Percentiles rank a stretch among this genome's conserved stretches.
Evolutionary conservation across 1,140 invertebrate genomes (phyloP).

Genomic region (Drosophila pseudoananassae): DNA sequence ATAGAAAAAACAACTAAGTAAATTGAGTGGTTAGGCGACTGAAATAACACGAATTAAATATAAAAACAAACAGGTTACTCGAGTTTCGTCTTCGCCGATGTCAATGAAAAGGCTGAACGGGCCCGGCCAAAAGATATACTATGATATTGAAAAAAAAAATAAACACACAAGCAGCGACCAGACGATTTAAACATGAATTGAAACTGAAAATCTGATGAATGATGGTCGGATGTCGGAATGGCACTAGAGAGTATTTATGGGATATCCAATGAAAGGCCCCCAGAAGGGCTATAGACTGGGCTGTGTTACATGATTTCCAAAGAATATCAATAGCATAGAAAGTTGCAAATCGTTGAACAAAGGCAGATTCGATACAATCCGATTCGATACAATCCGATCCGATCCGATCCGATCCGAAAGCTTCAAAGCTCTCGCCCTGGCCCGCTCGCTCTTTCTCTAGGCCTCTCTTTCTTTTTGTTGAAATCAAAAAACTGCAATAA

Average conservation of each 20-base stretch:
- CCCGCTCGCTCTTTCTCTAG: constrained; percentile 31
- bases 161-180: constrained; percentile 10
- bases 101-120: constrained; percentile 60
- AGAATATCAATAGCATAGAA: constrained; percentile 62
- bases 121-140: constrained; percentile 13
- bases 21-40: constrained; percentile 38
- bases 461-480: constrained; percentile 44
- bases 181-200: constrained; percentile 55
- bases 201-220: constrained; percentile 58
- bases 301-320: constrained; percentile 21
- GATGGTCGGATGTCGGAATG: constrained; percentile 34
- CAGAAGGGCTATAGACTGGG: constrained; percentile 10
- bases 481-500: constrained; percentile 68
- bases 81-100: constrained; percentile 71
- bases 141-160: neutral
- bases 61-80: constrained; percentile 76
- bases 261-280: constrained; percentile 10
- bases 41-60: constrained; percentile 37
- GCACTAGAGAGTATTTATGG: neutral
- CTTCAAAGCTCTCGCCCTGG: constrained; percentile 35
- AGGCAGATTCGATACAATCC: constrained; percentile 16
- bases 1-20: constrained; percentile 32
- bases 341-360: constrained; percentile 57
- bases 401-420: constrained; percentile 44
- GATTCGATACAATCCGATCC: neutral